Conservation (phyloP, 2,888 invertebrate genomes). For the Rotaria socialis region DNA sequence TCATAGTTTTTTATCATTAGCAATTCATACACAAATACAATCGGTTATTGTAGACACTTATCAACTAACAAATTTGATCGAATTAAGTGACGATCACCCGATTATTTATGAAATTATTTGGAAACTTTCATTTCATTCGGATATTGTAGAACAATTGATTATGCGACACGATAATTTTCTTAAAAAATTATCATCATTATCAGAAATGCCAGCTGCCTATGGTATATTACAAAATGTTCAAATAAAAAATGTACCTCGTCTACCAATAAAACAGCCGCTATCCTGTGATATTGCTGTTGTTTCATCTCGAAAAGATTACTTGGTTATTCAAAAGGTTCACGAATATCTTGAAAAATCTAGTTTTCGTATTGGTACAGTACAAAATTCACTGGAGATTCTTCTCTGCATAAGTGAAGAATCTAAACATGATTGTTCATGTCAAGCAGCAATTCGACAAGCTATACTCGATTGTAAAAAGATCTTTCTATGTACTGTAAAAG, state of each 20-base stretch:
- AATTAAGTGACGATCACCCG: background rate
- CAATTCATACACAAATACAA: conserved; percentile 4
- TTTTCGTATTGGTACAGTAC: background rate
- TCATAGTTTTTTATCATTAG: background rate
- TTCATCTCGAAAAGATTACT: background rate
- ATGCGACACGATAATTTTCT: background rate
- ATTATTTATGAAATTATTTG: conserved; percentile 2
- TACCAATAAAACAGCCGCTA: background rate
- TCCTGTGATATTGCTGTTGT: background rate
- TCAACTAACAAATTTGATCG: background rate
- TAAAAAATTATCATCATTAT: background rate
- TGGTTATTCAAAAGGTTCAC: background rate
- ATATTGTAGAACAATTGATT: background rate
- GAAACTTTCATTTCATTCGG: conserved; percentile 11
- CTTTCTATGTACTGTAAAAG: background rate
- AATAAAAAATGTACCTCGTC: background rate
- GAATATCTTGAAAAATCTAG: background rate
- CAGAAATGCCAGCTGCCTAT: background rate
- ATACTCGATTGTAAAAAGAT: background rate
- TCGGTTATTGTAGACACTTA: background rate
- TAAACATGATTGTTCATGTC: conserved; percentile 7
- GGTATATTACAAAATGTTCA: background rate
- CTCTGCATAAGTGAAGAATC: background rate
- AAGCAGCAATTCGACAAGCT: background rate
- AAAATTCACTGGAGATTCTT: background rate